Conservation (phyloP, 1,140 invertebrate species). For the Scaptomyza hsui region DNA sequence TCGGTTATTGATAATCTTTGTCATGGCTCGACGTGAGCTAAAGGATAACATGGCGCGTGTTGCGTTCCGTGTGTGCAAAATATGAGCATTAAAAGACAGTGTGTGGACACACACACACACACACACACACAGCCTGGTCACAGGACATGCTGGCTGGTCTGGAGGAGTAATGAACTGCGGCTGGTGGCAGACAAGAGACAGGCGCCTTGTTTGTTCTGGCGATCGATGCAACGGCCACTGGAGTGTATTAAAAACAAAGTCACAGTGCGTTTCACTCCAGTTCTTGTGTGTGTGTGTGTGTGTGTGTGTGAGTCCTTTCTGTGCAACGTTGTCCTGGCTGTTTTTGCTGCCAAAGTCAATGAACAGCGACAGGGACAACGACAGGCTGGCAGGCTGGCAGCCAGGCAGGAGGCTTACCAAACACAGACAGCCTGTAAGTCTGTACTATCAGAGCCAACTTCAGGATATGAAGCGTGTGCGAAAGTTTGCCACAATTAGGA, state of each 20-base stretch:
- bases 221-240: slow-evolving; percentile 68
- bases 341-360: slow-evolving; percentile 74
- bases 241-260: slow-evolving; percentile 83
- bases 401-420: slow-evolving; percentile 39
- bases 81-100: slow-evolving; percentile 55
- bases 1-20: slow-evolving; percentile 78
- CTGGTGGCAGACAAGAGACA: slow-evolving; percentile 47
- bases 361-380: slow-evolving; percentile 60
- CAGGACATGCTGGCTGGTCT: slow-evolving; percentile 39
- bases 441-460: slow-evolving; percentile 17
- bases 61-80: slow-evolving; percentile 37
- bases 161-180: slow-evolving; percentile 71
- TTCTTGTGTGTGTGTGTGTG: slow-evolving; percentile 2
- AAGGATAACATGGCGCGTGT: slow-evolving; percentile 47
- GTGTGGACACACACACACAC: slow-evolving; percentile 14
- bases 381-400: slow-evolving; percentile 21
- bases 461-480: slow-evolving; percentile 71
- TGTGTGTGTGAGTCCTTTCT: slow-evolving; percentile 46
- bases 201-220: slow-evolving; percentile 71
- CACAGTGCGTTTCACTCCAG: slow-evolving; percentile 46
- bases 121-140: slow-evolving; percentile 12
- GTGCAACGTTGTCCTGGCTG: slow-evolving; percentile 46
- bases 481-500: slow-evolving; percentile 81
- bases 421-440: slow-evolving; percentile 11
- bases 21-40: slow-evolving; percentile 51